Evolutionary conservation across 1,140 invertebrate species (phyloP).

Genomic region (Pogonognathellus flavescens): DNA sequence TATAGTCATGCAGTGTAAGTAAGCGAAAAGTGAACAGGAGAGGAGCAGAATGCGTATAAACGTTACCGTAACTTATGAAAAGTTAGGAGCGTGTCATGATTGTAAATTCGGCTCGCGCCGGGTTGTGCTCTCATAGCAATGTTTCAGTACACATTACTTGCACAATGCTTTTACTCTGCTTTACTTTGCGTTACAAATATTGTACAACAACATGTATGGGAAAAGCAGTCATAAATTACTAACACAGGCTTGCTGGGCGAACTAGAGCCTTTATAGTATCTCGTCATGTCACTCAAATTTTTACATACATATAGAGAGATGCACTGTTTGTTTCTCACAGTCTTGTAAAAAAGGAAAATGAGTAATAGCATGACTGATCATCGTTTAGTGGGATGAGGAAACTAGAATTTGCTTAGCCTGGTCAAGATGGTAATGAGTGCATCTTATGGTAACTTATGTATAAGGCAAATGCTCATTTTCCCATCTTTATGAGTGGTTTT

Average conservation of each 20-base stretch:
- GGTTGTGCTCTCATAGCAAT: constrained; percentile 20
- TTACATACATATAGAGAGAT: neutral
- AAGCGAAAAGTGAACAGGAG: constrained; percentile 8
- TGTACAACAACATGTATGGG: constrained; percentile 33
- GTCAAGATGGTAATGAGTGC: neutral
- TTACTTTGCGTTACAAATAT: constrained; percentile 33
- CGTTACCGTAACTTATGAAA: constrained; percentile 43
- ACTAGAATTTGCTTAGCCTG: neutral
- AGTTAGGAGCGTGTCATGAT: constrained; percentile 49
- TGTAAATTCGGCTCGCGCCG: constrained; percentile 46
- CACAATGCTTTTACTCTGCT: constrained; percentile 41
- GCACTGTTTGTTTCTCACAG: too few species aligned
- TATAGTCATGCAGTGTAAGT: constrained; percentile 11
- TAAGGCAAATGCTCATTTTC: too few species aligned
- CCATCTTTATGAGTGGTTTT: constrained; percentile 16
- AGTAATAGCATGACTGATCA: too few species aligned
- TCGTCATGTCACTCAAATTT: constrained; percentile 14
- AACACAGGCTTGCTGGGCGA: neutral
- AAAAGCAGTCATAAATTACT: constrained; percentile 42
- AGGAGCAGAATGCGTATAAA: constrained; percentile 11
- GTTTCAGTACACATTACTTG: constrained; percentile 15
- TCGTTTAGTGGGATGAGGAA: neutral
- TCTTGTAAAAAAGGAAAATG: too few species aligned
- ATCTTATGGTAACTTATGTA: neutral
- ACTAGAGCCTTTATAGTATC: neutral